phyloP scores from a whole-genome alignment of 1,140 invertebrate species.

The Pseudomyrmex cubaensis region DNA sequence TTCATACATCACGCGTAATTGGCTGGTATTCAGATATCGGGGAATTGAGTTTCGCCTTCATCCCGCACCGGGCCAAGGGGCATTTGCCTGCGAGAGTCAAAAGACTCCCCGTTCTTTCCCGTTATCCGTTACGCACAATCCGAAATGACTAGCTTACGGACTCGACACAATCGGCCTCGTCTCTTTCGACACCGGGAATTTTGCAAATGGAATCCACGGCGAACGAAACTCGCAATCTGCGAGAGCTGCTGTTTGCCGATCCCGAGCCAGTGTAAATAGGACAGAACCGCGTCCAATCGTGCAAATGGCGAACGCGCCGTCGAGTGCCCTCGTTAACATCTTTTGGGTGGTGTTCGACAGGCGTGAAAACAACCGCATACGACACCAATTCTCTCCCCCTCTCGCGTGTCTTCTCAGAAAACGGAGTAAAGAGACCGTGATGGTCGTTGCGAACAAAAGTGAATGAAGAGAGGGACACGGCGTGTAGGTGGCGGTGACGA shows the following conservation, averaged over 20 bases:
- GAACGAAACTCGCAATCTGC: slow-evolving; percentile 17
- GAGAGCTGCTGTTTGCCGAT: slow-evolving; percentile 21
- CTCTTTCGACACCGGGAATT: slow-evolving; percentile 16
- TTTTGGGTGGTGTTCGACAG: slow-evolving; percentile 27
- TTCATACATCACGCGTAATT: slow-evolving; percentile 80
- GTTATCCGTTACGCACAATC: slow-evolving; percentile 35
- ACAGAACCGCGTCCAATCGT: neutral
- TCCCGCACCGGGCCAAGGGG: slow-evolving; percentile 48
- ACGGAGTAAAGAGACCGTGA: neutral
- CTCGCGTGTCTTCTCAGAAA: slow-evolving; percentile 21
- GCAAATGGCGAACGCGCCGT: neutral
- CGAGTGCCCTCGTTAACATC: slow-evolving; percentile 8
- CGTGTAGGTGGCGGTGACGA: slow-evolving; percentile 18
- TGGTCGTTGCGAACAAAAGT: neutral
- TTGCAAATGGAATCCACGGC: slow-evolving; percentile 33
- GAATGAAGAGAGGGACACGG: slow-evolving; percentile 19
- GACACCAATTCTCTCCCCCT: slow-evolving; percentile 6
- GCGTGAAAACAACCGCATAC: slow-evolving; percentile 41
- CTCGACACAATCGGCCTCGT: slow-evolving; percentile 25
- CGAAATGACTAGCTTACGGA: slow-evolving; percentile 5
- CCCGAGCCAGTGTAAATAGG: slow-evolving; percentile 33
- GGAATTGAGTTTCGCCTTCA: slow-evolving; percentile 80
- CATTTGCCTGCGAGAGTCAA: slow-evolving; percentile 44
- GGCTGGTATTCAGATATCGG: slow-evolving; percentile 81
- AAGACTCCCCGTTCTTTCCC: slow-evolving; percentile 28